These are phyloP conservation scores for Fringilla coelebs DNA, from an alignment of 2,797 vertebrate genomes.

Conservation along the genomic window DNA sequence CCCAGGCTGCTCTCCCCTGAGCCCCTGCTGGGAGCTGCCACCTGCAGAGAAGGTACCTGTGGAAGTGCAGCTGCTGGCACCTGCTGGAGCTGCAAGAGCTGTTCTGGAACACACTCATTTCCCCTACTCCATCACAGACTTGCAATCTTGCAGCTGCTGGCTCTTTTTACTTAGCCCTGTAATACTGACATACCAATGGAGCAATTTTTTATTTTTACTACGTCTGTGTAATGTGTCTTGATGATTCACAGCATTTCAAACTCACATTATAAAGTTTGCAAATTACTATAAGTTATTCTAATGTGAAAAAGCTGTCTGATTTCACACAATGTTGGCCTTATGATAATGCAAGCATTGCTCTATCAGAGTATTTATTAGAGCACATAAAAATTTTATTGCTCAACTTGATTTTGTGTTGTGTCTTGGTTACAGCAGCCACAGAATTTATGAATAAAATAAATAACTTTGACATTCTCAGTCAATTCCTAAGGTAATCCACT, in stretches of 20 bases:
- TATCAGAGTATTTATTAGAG: constrained; percentile 40
- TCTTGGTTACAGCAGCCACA: constrained; percentile 65
- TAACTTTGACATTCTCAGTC: constrained; percentile 7
- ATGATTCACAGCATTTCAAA: constrained; percentile 65
- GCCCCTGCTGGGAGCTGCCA: background rate
- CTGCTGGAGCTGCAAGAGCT: background rate
- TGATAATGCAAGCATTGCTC: constrained; percentile 38
- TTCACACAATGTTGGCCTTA: constrained; percentile 36
- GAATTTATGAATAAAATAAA: constrained; percentile 50
- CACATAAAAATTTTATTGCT: constrained; percentile 64
- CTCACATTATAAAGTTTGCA: constrained; percentile 50
- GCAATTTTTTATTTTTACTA: background rate
- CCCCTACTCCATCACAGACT: background rate
- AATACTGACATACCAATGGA: background rate
- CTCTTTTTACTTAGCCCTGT: background rate
- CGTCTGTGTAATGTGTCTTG: background rate
- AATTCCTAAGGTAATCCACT: constrained; percentile 1
- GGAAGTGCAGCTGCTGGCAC: background rate
- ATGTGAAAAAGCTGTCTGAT: constrained; percentile 52
- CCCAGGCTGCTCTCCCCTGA: background rate
- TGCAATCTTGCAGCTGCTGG: background rate
- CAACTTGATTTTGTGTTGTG: constrained; percentile 26
- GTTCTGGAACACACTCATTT: background rate
- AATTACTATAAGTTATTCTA: constrained; percentile 47
- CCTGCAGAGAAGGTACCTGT: background rate